Evolutionary conservation across 2,113 vertebrate genomes (phyloP).

Genomic region (Engraulis encrasicolus): DNA sequence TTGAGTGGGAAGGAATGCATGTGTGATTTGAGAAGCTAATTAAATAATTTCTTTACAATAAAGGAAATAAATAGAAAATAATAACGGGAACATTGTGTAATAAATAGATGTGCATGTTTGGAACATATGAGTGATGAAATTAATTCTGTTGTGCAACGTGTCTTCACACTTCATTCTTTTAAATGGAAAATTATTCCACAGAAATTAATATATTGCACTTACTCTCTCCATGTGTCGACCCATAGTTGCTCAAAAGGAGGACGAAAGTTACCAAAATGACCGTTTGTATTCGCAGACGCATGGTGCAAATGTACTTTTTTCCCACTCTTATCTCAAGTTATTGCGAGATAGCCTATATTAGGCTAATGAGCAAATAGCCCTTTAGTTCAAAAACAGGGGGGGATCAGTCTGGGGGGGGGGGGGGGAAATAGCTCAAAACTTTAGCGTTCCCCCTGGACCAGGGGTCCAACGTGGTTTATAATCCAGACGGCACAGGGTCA

Average conservation of each 20-base stretch:
- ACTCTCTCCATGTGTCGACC: conserved; percentile 78
- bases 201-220: conserved; percentile 53
- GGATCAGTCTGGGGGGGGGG: conserved; percentile 39
- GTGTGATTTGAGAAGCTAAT: too few species aligned
- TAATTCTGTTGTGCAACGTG: too few species aligned
- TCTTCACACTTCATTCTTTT: too few species aligned
- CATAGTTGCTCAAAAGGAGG: conserved; percentile 71
- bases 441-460: conserved; percentile 56
- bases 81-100: too few species aligned
- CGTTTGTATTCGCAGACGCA: conserved; percentile 65
- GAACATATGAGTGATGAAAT: too few species aligned
- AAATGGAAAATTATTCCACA: not conserved
- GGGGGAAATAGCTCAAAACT: conserved; percentile 41
- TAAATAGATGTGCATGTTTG: too few species aligned
- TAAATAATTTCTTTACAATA: not conserved
- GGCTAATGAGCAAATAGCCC: not conserved
- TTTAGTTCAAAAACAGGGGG: conserved; percentile 33
- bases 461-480: conserved; percentile 52
- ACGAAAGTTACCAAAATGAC: conserved; percentile 71
- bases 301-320: conserved; percentile 61
- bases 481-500: conserved; percentile 49
- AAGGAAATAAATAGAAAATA: too few species aligned
- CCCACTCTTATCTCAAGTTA: conserved; percentile 47
- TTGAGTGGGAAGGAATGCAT: not conserved
- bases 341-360: conserved; percentile 25